phyloP scores from a whole-genome alignment of 2,888 invertebrate genomes.

The Dione juno region DNA sequence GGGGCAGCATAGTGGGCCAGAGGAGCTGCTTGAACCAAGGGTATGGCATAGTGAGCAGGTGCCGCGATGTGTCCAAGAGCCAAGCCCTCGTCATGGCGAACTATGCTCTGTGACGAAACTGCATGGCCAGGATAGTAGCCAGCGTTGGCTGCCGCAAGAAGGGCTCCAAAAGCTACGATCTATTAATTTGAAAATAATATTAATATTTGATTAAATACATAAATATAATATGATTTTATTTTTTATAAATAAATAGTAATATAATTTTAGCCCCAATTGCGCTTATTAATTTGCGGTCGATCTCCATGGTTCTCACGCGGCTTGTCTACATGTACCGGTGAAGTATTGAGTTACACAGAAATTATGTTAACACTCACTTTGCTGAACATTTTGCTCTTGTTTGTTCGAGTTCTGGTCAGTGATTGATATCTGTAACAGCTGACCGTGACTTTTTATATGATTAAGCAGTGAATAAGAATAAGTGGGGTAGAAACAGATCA shows the following conservation, averaged over 20 bases:
- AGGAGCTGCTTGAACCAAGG: slow-evolving; percentile 38
- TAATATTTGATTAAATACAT: background rate
- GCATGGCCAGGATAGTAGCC: slow-evolving; percentile 79
- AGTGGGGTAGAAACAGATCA: slow-evolving; percentile 67
- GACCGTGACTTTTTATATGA: slow-evolving; percentile 73
- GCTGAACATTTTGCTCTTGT: slow-evolving; percentile 70
- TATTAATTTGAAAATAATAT: slow-evolving; percentile 20
- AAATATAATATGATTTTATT: background rate
- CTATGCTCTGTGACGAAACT: slow-evolving; percentile 75
- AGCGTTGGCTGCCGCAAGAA: slow-evolving; percentile 79
- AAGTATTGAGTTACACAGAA: slow-evolving; percentile 34
- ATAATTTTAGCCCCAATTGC: background rate
- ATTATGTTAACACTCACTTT: slow-evolving; percentile 63
- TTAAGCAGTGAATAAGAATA: slow-evolving; percentile 62
- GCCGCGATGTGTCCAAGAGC: slow-evolving; percentile 55
- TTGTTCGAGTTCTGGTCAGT: slow-evolving; percentile 57
- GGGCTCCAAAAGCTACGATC: slow-evolving; percentile 61
- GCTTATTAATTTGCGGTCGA: slow-evolving; percentile 34
- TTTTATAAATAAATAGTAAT: background rate
- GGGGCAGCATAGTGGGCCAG: slow-evolving; percentile 47
- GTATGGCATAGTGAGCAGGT: slow-evolving; percentile 46
- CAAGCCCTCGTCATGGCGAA: slow-evolving; percentile 70
- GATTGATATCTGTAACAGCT: slow-evolving; percentile 66
- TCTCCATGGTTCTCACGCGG: slow-evolving; percentile 38
- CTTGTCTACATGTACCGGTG: slow-evolving; percentile 27